Evolutionary conservation across 1,140 invertebrate species (phyloP).

Genomic region (Dendroctonus ponderosae): DNA sequence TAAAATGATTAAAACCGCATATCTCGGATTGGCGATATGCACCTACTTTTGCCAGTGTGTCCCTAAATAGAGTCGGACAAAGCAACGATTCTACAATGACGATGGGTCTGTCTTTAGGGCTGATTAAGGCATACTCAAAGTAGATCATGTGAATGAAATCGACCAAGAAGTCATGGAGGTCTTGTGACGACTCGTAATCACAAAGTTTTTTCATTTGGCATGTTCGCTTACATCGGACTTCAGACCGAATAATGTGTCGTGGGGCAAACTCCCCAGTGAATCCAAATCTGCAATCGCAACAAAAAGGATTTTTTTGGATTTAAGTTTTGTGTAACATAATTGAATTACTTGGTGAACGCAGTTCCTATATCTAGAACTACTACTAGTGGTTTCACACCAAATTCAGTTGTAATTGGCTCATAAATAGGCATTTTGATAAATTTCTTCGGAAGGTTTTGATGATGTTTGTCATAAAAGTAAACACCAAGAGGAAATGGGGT

Average conservation of each 20-base stretch:
- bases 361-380: slow-evolving; percentile 89
- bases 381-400: slow-evolving; percentile 67
- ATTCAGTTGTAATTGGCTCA: slow-evolving; percentile 71
- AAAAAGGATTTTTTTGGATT: not conserved
- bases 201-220: slow-evolving; percentile 66
- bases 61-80: slow-evolving; percentile 74
- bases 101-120: slow-evolving; percentile 88
- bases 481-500: too few relatives aligned
- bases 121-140: slow-evolving; percentile 79
- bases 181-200: slow-evolving; percentile 67
- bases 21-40: not conserved
- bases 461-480: too few relatives aligned
- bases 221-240: slow-evolving; percentile 67
- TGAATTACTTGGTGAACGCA: slow-evolving; percentile 88
- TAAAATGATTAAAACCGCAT: slow-evolving; percentile 3
- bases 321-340: slow-evolving; percentile 27
- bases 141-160: slow-evolving; percentile 84
- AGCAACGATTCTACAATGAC: slow-evolving; percentile 89
- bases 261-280: slow-evolving; percentile 86
- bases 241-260: slow-evolving; percentile 79
- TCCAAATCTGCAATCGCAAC: slow-evolving; percentile 68
- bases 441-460: not conserved
- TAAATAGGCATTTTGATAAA: slow-evolving; percentile 63
- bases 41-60: slow-evolving; percentile 74
- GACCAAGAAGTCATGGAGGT: slow-evolving; percentile 82